A percentile compares a stretch with the other conserved stretches of the same genome.
Evolutionary conservation across 2,888 invertebrate genomes (phyloP).

Genomic region (Orthonevra nobilis): DNA sequence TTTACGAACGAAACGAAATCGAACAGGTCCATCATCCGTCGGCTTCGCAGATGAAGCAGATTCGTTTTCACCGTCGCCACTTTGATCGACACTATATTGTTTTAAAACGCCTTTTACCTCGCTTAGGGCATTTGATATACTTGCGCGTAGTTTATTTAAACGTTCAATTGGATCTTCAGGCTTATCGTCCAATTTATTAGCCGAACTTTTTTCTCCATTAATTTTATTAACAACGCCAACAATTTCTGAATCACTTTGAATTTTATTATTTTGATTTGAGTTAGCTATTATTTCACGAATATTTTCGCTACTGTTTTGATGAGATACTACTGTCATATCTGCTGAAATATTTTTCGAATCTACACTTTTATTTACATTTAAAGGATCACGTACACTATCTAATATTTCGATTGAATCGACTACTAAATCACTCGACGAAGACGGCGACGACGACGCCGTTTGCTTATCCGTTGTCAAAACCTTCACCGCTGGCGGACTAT

Average conservation of each 20-base stretch:
- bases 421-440: not conserved
- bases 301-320: slow-evolving; percentile 70
- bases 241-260: slow-evolving; percentile 17
- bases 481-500: slow-evolving; percentile 34
- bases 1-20: slow-evolving; percentile 78
- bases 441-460: not conserved
- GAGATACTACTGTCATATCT: slow-evolving; percentile 71
- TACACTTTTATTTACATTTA: slow-evolving; percentile 30
- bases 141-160: slow-evolving; percentile 77
- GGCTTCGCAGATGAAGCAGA: slow-evolving; percentile 30
- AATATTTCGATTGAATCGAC: not conserved
- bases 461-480: slow-evolving; percentile 24
- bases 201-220: slow-evolving; percentile 10
- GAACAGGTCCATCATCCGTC: slow-evolving; percentile 72
- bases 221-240: not conserved
- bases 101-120: slow-evolving; percentile 79
- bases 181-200: slow-evolving; percentile 65
- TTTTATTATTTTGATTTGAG: slow-evolving; percentile 42
- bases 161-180: slow-evolving; percentile 77
- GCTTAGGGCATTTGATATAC: slow-evolving; percentile 77
- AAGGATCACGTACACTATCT: not conserved
- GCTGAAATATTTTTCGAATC: not conserved
- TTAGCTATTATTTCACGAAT: slow-evolving; percentile 61
- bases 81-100: slow-evolving; percentile 77
- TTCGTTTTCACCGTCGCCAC: slow-evolving; percentile 71